phyloP scores from a whole-genome alignment of 2,113 vertebrate genomes.

The Ceratotherium simum region DNA sequence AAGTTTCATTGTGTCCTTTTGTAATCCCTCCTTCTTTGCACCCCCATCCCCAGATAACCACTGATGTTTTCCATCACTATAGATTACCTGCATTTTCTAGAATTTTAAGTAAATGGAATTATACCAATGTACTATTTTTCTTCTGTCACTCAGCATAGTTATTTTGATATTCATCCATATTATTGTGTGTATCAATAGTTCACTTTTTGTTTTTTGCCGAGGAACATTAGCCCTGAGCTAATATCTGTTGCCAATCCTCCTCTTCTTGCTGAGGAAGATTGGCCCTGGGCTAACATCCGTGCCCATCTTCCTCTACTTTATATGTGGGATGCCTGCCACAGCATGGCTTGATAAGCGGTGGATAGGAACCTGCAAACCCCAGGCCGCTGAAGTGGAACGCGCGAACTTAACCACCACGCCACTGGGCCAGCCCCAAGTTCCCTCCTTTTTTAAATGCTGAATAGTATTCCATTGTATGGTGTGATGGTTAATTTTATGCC shows the following conservation, averaged over 20 bases:
- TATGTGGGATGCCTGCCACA: too few relatives aligned
- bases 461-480: background rate
- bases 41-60: background rate
- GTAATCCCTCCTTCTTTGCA: background rate
- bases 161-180: background rate
- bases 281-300: too few relatives aligned
- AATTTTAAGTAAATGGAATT: background rate
- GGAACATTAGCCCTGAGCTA: too few relatives aligned
- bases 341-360: too few relatives aligned
- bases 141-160: background rate
- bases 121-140: background rate
- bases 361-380: too few relatives aligned
- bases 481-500: background rate
- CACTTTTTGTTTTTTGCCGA: background rate
- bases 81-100: background rate
- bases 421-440: background rate
- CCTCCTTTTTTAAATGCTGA: background rate
- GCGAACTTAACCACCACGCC: too few relatives aligned
- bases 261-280: too few relatives aligned
- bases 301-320: too few relatives aligned
- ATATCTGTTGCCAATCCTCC: too few relatives aligned
- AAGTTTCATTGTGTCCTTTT: background rate
- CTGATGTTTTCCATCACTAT: background rate
- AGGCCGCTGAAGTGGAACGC: too few relatives aligned
- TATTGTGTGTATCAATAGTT: background rate